Evolutionary conservation across 1,140 invertebrate species (phyloP).

Genomic region (Mylabris phalerata): DNA sequence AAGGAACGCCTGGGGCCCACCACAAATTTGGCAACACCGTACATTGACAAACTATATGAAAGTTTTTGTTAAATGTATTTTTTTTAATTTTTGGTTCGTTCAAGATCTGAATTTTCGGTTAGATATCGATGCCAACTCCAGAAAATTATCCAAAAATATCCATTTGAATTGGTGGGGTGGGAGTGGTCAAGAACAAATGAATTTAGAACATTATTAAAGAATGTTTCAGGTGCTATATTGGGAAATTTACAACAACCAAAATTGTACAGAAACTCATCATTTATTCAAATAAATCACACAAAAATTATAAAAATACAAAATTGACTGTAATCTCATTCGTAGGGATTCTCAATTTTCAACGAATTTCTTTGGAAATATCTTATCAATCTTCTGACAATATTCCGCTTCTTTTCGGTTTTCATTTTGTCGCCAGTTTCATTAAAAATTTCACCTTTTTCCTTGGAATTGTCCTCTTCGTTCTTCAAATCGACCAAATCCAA

Average conservation of each 20-base stretch:
- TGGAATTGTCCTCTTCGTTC: background rate
- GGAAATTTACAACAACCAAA: background rate
- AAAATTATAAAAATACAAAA: background rate
- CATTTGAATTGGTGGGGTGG: constrained; percentile 3
- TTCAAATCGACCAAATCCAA: constrained; percentile 3
- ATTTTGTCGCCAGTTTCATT: background rate
- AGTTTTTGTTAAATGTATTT: background rate
- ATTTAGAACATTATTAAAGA: constrained; percentile 15
- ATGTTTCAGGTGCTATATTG: constrained; percentile 14
- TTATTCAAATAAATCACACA: background rate
- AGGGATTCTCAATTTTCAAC: background rate
- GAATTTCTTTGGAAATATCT: constrained; percentile 25
- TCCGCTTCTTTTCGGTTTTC: constrained; percentile 26
- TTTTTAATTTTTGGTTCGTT: background rate
- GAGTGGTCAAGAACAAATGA: constrained; percentile 18
- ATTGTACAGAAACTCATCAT: background rate
- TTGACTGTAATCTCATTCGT: constrained; percentile 1
- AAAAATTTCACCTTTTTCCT: background rate
- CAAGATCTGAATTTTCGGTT: background rate
- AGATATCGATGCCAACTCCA: constrained; percentile 7
- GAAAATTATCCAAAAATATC: constrained; percentile 14
- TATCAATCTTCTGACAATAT: constrained; percentile 23
- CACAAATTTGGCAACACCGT: constrained; percentile 18
- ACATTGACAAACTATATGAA: constrained; percentile 2
- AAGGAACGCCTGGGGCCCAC: constrained; percentile 4